Base-by-base conservation (phyloP, 2,797 vertebrate species). In the Myotis findleyi region DNA sequence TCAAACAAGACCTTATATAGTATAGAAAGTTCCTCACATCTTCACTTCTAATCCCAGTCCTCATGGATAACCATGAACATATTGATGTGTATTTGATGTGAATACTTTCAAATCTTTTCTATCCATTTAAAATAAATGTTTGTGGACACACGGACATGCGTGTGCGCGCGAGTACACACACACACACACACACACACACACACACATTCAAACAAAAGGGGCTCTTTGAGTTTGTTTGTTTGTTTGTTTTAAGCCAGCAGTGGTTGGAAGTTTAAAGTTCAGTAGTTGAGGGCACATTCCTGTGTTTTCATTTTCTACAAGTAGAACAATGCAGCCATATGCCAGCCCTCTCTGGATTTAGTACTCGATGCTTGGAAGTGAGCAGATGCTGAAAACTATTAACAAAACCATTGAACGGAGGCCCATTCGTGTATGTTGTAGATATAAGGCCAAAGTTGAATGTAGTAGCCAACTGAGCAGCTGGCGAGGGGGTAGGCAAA, bases 301-400 rank as follows among this genome's bases (percentile, higher is more conserved):
- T 91, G 16, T 64, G 25, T 41, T 88, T 94, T 92, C 53, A 90
- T 88, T 96, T 90, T 91, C 80, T 85, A 81, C 57, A 93, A 94
- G 66, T 71, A 85, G 89, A 93, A 94, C 81, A 97, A 88, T 93
- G 57, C n/a, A 94, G 36, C 87, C 87, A 53, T 95, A 89, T 95
- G 92, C 27, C 71, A 72, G 53, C 55, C 72, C 21, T 93, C 51
- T 94, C 95, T 91, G 82, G 82, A 80, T 96, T 96, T 96, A 86
- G 90, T 82, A 89, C 68, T 76, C 8, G 53, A 44, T 95, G 82
- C n/a, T 95, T 95, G 71, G 76, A 95, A 95, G 89, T 95, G 89
- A 96, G 59, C 94, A 96, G 93, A 96, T 96, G 88, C 94, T 93
- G 59, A 93, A 94, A 64, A 44, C 77, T 93, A 92, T 93, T 97